These are phyloP conservation scores for Stichodactyla helianthus DNA, from an alignment of 64 coral and sea anemone species.

Conservation along the genomic window DNA sequence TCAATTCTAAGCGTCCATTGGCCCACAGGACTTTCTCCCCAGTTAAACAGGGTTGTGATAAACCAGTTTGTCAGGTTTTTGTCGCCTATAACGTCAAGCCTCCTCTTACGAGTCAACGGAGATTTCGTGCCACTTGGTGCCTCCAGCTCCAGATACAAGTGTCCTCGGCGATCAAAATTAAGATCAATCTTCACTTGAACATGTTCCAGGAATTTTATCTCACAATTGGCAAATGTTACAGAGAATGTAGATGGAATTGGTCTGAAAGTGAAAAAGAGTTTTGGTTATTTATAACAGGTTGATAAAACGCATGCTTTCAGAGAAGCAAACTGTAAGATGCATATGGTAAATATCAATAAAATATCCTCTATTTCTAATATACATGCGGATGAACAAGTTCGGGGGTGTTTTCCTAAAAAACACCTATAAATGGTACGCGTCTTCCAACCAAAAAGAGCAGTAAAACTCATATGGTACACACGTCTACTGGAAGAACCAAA, in stretches of 20 bases:
- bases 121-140: conserved; percentile 31
- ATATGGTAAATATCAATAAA: too few relatives aligned
- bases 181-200: conserved; percentile 38
- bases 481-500: too few relatives aligned
- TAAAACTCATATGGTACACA: too few relatives aligned
- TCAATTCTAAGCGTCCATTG: conserved; percentile 12
- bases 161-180: conserved; percentile 19
- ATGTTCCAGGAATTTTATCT: conserved; percentile 33
- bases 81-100: neutral
- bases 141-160: conserved; percentile 14
- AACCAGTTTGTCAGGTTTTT: conserved; percentile 46
- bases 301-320: too few relatives aligned
- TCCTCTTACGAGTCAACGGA: conserved; percentile 12
- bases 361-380: too few relatives aligned
- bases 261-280: neutral
- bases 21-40: conserved; percentile 18
- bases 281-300: neutral
- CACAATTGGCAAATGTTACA: neutral
- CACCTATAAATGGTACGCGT: too few relatives aligned
- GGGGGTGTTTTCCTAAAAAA: too few relatives aligned
- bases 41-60: conserved; percentile 34
- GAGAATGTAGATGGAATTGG: neutral
- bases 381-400: too few relatives aligned
- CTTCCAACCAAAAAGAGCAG: too few relatives aligned
- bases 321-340: too few relatives aligned